Evolutionary conservation across 2,113 vertebrate species (phyloP).

Genomic region (Leptocoma aspasia): DNA sequence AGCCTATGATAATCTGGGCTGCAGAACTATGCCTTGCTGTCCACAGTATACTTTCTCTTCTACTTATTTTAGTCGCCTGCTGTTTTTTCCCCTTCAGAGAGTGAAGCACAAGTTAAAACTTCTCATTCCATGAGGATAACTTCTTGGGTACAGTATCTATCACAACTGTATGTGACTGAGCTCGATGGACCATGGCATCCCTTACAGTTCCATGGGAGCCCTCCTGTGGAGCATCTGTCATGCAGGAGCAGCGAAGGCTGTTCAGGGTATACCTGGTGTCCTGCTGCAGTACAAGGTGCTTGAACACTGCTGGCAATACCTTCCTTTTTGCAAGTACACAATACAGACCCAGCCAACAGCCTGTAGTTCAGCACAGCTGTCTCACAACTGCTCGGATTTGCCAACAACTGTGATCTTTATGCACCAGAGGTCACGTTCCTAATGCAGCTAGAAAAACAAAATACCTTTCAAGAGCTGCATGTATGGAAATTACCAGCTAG

Average conservation of each 20-base stretch:
- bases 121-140: background rate
- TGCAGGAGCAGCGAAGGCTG: background rate
- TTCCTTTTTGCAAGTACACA: background rate
- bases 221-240: background rate
- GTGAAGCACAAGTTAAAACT: background rate
- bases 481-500: background rate
- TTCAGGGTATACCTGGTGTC: background rate
- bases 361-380: background rate
- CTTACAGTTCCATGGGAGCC: background rate
- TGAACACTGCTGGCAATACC: background rate
- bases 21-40: background rate
- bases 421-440: background rate
- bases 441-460: background rate
- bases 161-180: background rate
- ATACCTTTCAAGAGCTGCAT: background rate
- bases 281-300: background rate
- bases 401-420: background rate
- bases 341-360: background rate
- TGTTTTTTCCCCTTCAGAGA: background rate
- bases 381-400: background rate
- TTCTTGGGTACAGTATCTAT: background rate
- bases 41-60: background rate
- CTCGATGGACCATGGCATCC: fast-evolving
- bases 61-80: background rate
- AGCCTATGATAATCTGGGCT: background rate